Percentiles rank a stretch among this genome's conserved stretches.
phyloP scores from a whole-genome alignment of 1,140 invertebrate genomes.

The Aleiodes sp. region DNA sequence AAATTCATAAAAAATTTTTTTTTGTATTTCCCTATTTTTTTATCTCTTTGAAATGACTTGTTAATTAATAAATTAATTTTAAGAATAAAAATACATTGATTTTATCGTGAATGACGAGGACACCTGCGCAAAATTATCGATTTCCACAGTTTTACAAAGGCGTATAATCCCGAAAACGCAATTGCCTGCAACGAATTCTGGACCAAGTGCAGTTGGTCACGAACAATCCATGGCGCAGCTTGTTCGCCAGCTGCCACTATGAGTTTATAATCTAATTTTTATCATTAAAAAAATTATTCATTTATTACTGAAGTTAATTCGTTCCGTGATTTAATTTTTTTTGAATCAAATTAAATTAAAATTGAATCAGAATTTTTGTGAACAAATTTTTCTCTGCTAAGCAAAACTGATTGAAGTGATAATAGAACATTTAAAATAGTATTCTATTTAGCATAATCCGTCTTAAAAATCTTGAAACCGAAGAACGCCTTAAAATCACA shows the following conservation, averaged over 20 bases:
- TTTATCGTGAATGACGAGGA: neutral
- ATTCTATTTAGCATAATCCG: too few relatives aligned
- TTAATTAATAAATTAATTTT: constrained; percentile 1
- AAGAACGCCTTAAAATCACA: too few relatives aligned
- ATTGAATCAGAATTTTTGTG: neutral
- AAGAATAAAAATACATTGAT: too few relatives aligned
- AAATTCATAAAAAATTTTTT: too few relatives aligned
- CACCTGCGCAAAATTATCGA: constrained; percentile 37
- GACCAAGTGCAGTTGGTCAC: constrained; percentile 40
- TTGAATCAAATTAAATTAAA: neutral
- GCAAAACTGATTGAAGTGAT: too few relatives aligned
- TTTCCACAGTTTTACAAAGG: constrained; percentile 17
- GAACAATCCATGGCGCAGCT: constrained; percentile 33
- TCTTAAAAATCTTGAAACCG: too few relatives aligned
- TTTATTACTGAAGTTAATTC: too few relatives aligned
- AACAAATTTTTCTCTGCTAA: too few relatives aligned
- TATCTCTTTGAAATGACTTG: neutral
- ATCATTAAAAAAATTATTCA: too few relatives aligned
- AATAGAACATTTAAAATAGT: too few relatives aligned
- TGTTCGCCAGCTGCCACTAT: constrained; percentile 38
- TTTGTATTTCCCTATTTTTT: too few relatives aligned
- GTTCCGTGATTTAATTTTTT: too few relatives aligned
- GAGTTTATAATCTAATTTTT: constrained; percentile 23
- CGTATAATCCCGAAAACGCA: neutral
- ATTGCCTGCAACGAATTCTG: constrained; percentile 35